phyloP scores from a whole-genome alignment of 2,888 invertebrate genomes.

The Ypsolopha sequella region DNA sequence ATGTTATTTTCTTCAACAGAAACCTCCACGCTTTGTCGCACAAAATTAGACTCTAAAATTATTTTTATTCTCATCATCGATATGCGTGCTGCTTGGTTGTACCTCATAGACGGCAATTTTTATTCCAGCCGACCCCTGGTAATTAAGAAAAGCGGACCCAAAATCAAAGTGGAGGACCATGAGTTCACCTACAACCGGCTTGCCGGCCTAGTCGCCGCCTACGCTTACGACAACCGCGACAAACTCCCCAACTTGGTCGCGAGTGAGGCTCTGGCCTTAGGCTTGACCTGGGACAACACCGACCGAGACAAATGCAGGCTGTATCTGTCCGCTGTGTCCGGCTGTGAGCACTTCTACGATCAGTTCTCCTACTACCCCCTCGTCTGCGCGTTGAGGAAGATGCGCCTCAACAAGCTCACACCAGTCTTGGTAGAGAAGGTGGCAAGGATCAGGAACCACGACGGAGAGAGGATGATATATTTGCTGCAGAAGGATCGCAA shows the following conservation, averaged over 20 bases:
- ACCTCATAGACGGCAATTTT: neutral
- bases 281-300: conserved; percentile 29
- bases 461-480: conserved; percentile 23
- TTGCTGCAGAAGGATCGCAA: conserved; percentile 19
- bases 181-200: conserved; percentile 40
- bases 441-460: conserved; percentile 30
- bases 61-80: neutral
- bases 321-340: conserved; percentile 32
- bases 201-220: conserved; percentile 30
- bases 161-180: conserved; percentile 22
- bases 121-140: conserved; percentile 27
- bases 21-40: neutral
- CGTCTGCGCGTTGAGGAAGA: conserved; percentile 31
- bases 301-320: conserved; percentile 21
- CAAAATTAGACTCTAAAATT: neutral
- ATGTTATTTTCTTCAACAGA: too few relatives aligned
- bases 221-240: conserved; percentile 28
- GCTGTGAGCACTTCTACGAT: conserved; percentile 32
- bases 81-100: too few relatives aligned
- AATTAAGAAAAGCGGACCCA: conserved; percentile 27
- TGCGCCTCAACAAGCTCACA: conserved; percentile 30
- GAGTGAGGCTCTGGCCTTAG: conserved; percentile 26
- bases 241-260: conserved; percentile 23
- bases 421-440: conserved; percentile 27
- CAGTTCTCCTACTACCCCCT: conserved; percentile 35